Evolutionary conservation across 2,888 invertebrate species (phyloP), one percentile per base, ranked within the genome.

Genomic region (Lissocephala sabroskyi): DNA sequence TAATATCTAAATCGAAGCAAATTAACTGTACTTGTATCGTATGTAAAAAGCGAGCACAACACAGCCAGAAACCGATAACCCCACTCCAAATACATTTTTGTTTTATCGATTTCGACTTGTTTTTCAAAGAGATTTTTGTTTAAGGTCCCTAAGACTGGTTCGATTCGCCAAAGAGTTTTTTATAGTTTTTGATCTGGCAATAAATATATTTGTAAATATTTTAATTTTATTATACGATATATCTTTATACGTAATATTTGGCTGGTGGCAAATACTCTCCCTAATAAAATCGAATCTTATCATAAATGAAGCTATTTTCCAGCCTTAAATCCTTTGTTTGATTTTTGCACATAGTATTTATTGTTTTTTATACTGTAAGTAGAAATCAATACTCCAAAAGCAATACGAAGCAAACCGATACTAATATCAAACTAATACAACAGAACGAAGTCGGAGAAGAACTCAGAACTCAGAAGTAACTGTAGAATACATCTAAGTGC

Each of bases 1-100:
- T 48, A 74, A 75, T 74, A 74, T 74, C 73, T 74, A 74, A 74
- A 73, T 67, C 61, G 62, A 74, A 75, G 56, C 58, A 60, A 66
- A 44, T 32, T 10, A 39, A 39, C 40, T 23, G 23, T 23, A 23
- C 7, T 5, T 5, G 23, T n/a, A n/a, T 23, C 23, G 23, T 23
- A 48, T 68, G 59, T 65, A 60, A 56, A 68, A 68, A 65, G 52
- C 10, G n/a, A n/a, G n/a, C n/a, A n/a, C n/a, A n/a, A n/a, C n/a
- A n/a, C n/a, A n/a, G n/a, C n/a, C n/a, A n/a, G n/a, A n/a, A n/a
- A n/a, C n/a, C n/a, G n/a, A n/a, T n/a, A n/a, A n/a, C n/a, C n/a
- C n/a, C n/a, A n/a, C n/a, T n/a, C n/a, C n/a, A n/a, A n/a, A n/a
- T n/a, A n/a, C n/a, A n/a, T n/a, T n/a, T n/a, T n/a, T n/a, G n/a